Conservation (phyloP, 2,797 vertebrate species). For the Artibeus jamaicensis region DNA sequence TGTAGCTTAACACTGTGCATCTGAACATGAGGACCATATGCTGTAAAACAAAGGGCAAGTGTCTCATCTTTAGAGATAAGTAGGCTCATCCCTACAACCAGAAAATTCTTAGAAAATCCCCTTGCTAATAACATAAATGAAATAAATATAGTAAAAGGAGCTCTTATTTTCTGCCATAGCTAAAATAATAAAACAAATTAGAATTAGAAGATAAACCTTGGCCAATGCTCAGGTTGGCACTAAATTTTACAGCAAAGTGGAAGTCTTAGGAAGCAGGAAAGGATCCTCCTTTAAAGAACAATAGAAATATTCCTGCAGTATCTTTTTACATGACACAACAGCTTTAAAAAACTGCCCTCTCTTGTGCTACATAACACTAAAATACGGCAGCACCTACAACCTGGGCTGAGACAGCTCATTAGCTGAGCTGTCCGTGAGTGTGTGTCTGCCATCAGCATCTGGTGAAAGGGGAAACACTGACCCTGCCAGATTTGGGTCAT, state of each 20-base stretch:
- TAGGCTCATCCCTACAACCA: neutral
- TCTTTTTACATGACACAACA: constrained; percentile 53
- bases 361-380: neutral
- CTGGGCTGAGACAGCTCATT: constrained; percentile 81
- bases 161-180: neutral
- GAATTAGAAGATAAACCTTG: neutral
- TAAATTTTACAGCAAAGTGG: neutral
- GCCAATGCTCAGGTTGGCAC: neutral
- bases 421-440: constrained; percentile 79
- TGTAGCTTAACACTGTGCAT: neutral
- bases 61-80: neutral
- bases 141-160: neutral
- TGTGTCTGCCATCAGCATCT: constrained; percentile 85
- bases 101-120: neutral
- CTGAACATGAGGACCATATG: neutral
- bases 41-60: neutral
- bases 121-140: neutral
- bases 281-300: neutral
- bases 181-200: constrained; percentile 11
- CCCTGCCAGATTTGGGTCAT: constrained; percentile 85
- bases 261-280: neutral
- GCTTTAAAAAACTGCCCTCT: constrained; percentile 68
- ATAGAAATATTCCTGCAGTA: constrained; percentile 58
- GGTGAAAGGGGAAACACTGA: constrained; percentile 83
- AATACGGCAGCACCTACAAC: constrained; percentile 59